Base-by-base conservation (phyloP, 2,113 vertebrate genomes). In the Pseudorasbora parva region DNA sequence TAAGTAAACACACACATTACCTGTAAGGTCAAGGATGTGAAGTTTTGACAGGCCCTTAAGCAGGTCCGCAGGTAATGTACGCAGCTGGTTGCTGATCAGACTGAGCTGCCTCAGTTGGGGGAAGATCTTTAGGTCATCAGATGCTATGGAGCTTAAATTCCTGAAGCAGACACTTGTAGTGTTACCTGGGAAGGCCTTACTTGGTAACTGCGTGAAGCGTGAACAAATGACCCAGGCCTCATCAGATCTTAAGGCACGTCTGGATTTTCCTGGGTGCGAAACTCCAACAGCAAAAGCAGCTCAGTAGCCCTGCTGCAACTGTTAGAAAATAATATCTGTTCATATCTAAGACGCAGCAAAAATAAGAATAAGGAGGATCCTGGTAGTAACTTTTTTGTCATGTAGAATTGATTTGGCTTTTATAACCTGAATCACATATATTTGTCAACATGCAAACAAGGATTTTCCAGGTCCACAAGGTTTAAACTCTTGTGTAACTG, bases 1-100 rank as follows among this genome's bases (percentile, higher is more conserved):
- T 66, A 37, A 1, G 30, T 41, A 68, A 64, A 68, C 1, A 37
- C 64, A 17, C 51, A 68, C 2, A 23, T 33, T 77, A 77, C 74
- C 74, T 77, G 74, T 77, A 15, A 77, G 51, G 74, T 77, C 74
- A 37, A 77, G 54, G 30, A 57, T 5, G 2, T 41, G 30, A 41
- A 77, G 74, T 41, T 77, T 59, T 4, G 51, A 57, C 5, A 77
- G 51, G 19, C 74, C 51, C 19, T 41, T 41, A 21, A 77, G 74
- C 30, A 77, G 74, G 30, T 77, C 74, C 5, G 51, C 51, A 59
- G 74, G 74, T 77, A 57, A 23, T 37, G 19, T 14, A 6, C 1
- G 14, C 74, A 77, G 74, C 30, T 77, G 74, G 74, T 37, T 77
- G 57, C 30, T 57, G 30, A 37, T 37, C 51, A 77, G 21, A 77